Percentiles rank a stretch among this genome's conserved stretches.
Conservation (phyloP, 2,797 vertebrate genomes). For the Pseudochaenichthys georgianus region DNA sequence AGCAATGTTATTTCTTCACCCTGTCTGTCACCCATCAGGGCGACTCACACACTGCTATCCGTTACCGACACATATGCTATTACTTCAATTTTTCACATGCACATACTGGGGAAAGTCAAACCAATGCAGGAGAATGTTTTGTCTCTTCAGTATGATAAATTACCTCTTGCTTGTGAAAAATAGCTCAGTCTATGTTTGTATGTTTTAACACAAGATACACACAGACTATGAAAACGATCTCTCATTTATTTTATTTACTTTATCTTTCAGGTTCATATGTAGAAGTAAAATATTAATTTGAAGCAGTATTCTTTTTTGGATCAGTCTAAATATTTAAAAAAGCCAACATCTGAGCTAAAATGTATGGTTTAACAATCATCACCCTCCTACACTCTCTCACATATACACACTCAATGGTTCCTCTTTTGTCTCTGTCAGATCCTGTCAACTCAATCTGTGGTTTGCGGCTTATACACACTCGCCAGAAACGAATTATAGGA, state of each 20-base stretch:
- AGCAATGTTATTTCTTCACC: conserved; percentile 60
- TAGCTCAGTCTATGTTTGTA: conserved; percentile 15
- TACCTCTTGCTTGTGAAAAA: conserved; percentile 38
- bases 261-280: conserved; percentile 14
- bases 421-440: conserved; percentile 84
- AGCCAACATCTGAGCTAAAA: conserved; percentile 42
- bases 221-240: conserved; percentile 28
- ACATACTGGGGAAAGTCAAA: conserved; percentile 26
- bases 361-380: conserved; percentile 71
- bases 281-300: conserved; percentile 37
- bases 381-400: conserved; percentile 36
- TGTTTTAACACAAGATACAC: conserved; percentile 22
- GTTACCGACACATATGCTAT: conserved; percentile 64
- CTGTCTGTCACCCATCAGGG: conserved; percentile 62
- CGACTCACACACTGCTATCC: conserved; percentile 45
- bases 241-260: conserved; percentile 48
- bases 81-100: conserved; percentile 45
- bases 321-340: conserved; percentile 65
- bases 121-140: conserved; percentile 39
- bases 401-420: conserved; percentile 34
- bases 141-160: conserved; percentile 32
- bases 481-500: conserved; percentile 96
- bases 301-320: conserved; percentile 43
- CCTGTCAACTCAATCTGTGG: conserved; percentile 89
- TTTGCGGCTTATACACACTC: conserved; percentile 89